These are phyloP conservation scores for Pammene fasciana DNA, from an alignment of 2,888 invertebrate species.

Conservation along the genomic window DNA sequence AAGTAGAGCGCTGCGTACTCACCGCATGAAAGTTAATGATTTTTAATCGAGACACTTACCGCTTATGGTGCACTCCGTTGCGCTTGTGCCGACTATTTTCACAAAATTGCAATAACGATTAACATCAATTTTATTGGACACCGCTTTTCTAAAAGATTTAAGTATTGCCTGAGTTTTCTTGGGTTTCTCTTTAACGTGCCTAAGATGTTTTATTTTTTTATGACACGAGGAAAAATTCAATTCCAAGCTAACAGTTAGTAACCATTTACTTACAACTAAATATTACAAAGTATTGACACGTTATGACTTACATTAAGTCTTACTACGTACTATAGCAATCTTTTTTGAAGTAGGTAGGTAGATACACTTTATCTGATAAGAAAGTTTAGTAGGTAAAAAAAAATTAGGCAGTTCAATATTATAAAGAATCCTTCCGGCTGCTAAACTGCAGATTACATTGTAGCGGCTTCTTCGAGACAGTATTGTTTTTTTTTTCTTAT, in stretches of 20 bases:
- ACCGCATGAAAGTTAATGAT: conserved; percentile 69
- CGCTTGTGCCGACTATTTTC: conserved; percentile 47
- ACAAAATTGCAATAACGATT: conserved; percentile 53
- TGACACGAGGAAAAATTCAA: neutral
- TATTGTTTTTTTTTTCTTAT: no score
- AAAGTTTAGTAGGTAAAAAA: no score
- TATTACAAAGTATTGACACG: no score
- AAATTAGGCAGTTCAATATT: no score
- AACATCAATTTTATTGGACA: conserved; percentile 48
- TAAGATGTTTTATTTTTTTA: neutral
- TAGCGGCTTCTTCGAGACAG: no score
- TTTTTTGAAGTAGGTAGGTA: no score
- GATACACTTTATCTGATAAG: no score
- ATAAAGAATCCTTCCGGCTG: no score
- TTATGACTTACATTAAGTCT: no score
- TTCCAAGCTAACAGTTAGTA: neutral
- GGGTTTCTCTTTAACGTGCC: conserved; percentile 23
- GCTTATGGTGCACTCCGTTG: conserved; percentile 58
- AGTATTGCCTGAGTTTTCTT: conserved; percentile 19
- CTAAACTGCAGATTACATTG: no score
- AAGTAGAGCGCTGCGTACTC: conserved; percentile 54
- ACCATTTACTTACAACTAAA: no score
- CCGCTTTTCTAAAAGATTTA: conserved; percentile 45
- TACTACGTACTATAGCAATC: no score
- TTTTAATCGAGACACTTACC: conserved; percentile 65